phyloP scores from a whole-genome alignment of 2,113 vertebrate species.

The Hiodon alosoides region DNA sequence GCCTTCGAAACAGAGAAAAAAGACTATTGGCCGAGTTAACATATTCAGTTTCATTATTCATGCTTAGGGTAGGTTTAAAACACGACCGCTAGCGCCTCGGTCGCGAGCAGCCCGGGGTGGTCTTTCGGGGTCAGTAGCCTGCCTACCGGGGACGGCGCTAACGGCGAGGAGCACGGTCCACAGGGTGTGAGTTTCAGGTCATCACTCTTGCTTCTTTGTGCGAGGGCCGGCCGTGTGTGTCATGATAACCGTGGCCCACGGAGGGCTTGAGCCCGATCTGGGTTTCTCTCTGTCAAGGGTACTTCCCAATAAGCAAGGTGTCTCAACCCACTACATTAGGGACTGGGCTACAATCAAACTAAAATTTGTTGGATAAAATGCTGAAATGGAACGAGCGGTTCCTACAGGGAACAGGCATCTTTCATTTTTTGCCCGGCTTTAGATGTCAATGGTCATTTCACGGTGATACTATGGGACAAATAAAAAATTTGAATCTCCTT shows the following conservation, averaged over 20 bases:
- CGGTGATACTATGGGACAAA: neutral
- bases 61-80: neutral
- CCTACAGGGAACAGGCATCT: neutral
- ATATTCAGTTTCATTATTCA: neutral
- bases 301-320: no score
- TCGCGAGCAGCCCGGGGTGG: no score
- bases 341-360: neutral
- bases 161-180: no score
- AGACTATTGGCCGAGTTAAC: neutral
- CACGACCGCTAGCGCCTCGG: no score
- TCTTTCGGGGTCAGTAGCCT: no score
- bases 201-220: neutral
- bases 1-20: neutral
- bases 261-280: no score
- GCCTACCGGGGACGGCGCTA: no score
- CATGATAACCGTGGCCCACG: no score
- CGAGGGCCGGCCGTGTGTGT: neutral
- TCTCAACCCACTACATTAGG: no score
- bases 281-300: no score
- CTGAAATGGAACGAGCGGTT: slow-evolving; percentile 3
- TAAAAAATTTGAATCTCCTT: neutral
- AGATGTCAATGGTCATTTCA: slow-evolving; percentile 7
- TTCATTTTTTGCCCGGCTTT: neutral
- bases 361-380: neutral
- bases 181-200: no score